Percentiles rank a stretch among this genome's conserved stretches.
These are phyloP conservation scores for Bergia sp. DNA, from an alignment of 92 coral and sea anemone genomes.

Conservation along the genomic window DNA sequence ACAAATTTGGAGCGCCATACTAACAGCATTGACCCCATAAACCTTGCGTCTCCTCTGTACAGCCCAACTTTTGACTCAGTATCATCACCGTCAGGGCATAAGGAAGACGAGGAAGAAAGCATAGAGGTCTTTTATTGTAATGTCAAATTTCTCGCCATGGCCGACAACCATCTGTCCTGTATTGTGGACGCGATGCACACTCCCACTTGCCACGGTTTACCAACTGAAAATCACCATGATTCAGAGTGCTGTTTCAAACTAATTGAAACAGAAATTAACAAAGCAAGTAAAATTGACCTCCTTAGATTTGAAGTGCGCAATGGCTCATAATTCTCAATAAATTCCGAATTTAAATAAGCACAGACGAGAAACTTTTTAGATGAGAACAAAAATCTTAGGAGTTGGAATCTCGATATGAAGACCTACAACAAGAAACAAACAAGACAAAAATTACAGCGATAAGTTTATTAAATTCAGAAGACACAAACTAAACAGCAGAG, in stretches of 20 bases:
- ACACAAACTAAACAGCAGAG: neutral
- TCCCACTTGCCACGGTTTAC: neutral
- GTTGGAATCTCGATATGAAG: constrained; percentile 42
- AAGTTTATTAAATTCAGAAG: neutral
- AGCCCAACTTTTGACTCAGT: neutral
- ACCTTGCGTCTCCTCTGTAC: neutral
- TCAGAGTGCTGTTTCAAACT: neutral
- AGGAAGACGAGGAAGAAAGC: too few species aligned
- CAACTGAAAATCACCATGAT: neutral
- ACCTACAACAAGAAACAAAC: constrained; percentile 30
- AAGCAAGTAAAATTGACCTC: neutral
- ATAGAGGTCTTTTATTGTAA: neutral
- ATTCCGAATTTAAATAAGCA: neutral
- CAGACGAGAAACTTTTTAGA: constrained; percentile 1
- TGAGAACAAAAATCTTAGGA: constrained; percentile 46
- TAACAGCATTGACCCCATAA: neutral
- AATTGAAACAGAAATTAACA: neutral
- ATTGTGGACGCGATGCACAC: neutral
- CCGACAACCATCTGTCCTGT: neutral
- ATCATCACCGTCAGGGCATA: too few species aligned
- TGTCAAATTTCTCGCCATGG: neutral
- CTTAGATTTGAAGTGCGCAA: neutral
- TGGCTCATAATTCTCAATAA: neutral
- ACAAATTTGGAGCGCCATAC: too few species aligned
- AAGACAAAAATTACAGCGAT: constrained; percentile 23